Percentiles rank a stretch among this genome's conserved stretches.
Evolutionary conservation across 2,797 vertebrate genomes (phyloP).

Genomic region (Sebastiscus tertius): DNA sequence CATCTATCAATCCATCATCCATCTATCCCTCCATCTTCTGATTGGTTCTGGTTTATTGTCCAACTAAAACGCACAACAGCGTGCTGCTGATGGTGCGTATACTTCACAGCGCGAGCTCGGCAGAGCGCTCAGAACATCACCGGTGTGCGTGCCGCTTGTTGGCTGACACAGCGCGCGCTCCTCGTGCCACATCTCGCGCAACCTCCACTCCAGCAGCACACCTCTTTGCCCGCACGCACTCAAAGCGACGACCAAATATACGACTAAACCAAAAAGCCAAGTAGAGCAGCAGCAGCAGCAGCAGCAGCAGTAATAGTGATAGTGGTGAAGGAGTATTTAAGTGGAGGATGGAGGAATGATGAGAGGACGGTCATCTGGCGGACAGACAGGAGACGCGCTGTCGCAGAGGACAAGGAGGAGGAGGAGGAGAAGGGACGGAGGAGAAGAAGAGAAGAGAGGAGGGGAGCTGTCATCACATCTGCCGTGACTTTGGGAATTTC

Average conservation of each 20-base stretch:
- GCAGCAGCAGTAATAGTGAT: too few species aligned
- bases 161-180: constrained; percentile 9
- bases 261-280: not conserved
- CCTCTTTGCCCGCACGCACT: not conserved
- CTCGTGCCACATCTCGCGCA: constrained; percentile 4
- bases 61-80: constrained; percentile 5
- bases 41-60: constrained; percentile 19
- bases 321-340: not conserved
- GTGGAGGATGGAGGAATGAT: constrained; percentile 34
- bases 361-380: constrained; percentile 3
- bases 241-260: not conserved
- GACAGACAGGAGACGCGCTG: constrained; percentile 47
- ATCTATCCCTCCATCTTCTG: not conserved
- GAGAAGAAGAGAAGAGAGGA: not conserved
- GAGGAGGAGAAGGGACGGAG: constrained; percentile 15
- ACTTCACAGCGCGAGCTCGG: constrained; percentile 33
- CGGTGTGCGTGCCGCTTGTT: constrained; percentile 20
- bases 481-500: constrained; percentile 56
- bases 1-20: too few species aligned
- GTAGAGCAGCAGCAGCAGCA: not conserved
- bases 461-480: constrained; percentile 35
- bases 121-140: constrained; percentile 2
- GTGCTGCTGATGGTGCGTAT: not conserved
- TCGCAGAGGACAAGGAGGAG: constrained; percentile 46
- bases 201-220: not conserved